phyloP scores from a whole-genome alignment of 2,113 vertebrate genomes.

The Abramis brama region DNA sequence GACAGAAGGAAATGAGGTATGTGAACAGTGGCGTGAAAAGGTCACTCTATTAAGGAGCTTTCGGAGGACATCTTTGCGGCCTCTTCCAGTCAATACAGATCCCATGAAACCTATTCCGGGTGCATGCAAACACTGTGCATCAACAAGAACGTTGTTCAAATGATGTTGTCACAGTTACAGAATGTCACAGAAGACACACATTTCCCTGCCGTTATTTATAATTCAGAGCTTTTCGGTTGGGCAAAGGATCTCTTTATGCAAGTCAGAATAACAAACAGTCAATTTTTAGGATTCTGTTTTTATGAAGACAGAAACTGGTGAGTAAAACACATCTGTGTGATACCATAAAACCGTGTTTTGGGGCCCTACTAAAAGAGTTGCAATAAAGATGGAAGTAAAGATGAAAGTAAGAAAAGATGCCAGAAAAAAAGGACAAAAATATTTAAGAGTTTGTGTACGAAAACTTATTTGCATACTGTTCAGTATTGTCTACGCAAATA shows the following conservation, averaged over 20 bases:
- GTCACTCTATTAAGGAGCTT: conserved; percentile 20
- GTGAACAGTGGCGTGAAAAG: conserved; percentile 11
- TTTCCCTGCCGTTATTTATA: conserved; percentile 8
- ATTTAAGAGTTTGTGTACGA: background rate
- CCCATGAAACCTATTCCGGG: background rate
- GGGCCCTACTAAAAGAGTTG: background rate
- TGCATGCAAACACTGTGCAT: background rate
- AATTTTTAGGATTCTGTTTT: conserved; percentile 20
- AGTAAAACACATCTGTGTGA: background rate
- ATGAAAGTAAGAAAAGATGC: background rate
- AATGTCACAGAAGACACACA: background rate
- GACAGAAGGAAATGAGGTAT: conserved; percentile 37
- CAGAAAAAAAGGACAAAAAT: background rate
- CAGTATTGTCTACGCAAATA: background rate
- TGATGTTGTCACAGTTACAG: conserved; percentile 23
- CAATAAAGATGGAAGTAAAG: conserved; percentile 5
- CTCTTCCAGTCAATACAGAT: background rate
- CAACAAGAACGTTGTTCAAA: background rate
- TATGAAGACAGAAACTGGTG: background rate
- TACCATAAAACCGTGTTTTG: background rate
- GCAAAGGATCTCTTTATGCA: background rate
- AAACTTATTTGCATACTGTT: too few relatives aligned
- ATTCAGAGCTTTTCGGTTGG: conserved; percentile 12
- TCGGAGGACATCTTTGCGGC: background rate
- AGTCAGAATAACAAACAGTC: conserved; percentile 20